Conservation (phyloP, 64 coral and sea anemone species). For the Montipora cactus region DNA sequence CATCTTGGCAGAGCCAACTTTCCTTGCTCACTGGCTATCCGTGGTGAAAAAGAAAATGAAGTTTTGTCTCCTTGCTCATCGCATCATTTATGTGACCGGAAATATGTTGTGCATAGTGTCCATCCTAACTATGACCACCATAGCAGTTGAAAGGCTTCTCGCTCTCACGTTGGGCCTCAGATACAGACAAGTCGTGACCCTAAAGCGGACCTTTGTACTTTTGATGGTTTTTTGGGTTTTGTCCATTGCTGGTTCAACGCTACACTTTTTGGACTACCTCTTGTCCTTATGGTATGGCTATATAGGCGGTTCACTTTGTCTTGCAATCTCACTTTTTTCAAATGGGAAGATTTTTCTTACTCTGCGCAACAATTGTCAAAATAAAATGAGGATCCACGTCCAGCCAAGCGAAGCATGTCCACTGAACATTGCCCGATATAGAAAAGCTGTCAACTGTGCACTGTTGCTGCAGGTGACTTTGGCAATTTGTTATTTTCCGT, state of each 20-base stretch:
- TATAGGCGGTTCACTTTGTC: not conserved
- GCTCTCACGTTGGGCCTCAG: not conserved
- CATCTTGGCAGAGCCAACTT: not conserved
- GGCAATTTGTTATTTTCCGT: not conserved
- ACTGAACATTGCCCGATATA: not conserved
- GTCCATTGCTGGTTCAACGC: not conserved
- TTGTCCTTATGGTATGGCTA: not conserved
- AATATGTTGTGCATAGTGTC: not conserved
- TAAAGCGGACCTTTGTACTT: not conserved
- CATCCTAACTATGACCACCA: constrained; percentile 4
- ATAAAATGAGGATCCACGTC: not conserved
- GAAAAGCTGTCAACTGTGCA: not conserved
- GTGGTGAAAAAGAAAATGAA: not conserved
- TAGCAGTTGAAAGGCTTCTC: constrained; percentile 31
- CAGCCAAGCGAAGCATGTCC: not conserved
- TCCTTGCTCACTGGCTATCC: not conserved
- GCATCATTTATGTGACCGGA: not conserved
- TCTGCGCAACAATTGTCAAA: not conserved
- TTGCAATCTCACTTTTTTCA: not conserved
- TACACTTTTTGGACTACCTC: not conserved
- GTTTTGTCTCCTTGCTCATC: not conserved
- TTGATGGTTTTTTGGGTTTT: not conserved
- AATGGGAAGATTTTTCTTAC: not conserved
- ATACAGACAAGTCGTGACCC: not conserved
- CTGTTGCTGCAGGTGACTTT: constrained; percentile 3